These are phyloP conservation scores for Cataglyphis albicans DNA, from an alignment of 2,888 invertebrate genomes.

Conservation along the genomic window DNA sequence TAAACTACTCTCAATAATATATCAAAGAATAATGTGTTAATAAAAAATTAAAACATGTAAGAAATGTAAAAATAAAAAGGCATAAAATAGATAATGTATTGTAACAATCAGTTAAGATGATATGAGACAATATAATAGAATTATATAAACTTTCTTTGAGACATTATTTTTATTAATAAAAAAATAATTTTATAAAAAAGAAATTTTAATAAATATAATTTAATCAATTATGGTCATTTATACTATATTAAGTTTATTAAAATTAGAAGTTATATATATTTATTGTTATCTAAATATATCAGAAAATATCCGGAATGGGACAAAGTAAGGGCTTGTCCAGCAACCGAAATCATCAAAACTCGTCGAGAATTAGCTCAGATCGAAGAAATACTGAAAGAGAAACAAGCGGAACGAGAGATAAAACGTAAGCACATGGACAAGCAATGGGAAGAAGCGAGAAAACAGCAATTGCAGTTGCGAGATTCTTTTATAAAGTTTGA, in stretches of 20 bases:
- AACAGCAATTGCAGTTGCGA: conserved; percentile 87
- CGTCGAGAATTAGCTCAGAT: conserved; percentile 87
- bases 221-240: neutral
- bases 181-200: conserved; percentile 9
- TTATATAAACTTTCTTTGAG: neutral
- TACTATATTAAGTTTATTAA: neutral
- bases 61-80: conserved; percentile 1
- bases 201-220: conserved; percentile 2
- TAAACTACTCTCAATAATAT: neutral
- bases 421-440: conserved; percentile 86
- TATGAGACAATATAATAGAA: conserved; percentile 10
- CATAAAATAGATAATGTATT: neutral
- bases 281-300: conserved; percentile 7
- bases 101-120: neutral
- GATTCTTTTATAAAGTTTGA: conserved; percentile 89
- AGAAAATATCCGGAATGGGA: conserved; percentile 90
- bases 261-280: conserved; percentile 21
- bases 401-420: conserved; percentile 85
- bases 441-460: conserved; percentile 88
- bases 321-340: conserved; percentile 87
- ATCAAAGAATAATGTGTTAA: neutral
- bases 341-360: conserved; percentile 87
- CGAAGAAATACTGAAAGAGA: conserved; percentile 86
- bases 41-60: neutral
- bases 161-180: neutral